Base-by-base conservation (phyloP, 2,113 vertebrate species). In the Calidris pygmaea region DNA sequence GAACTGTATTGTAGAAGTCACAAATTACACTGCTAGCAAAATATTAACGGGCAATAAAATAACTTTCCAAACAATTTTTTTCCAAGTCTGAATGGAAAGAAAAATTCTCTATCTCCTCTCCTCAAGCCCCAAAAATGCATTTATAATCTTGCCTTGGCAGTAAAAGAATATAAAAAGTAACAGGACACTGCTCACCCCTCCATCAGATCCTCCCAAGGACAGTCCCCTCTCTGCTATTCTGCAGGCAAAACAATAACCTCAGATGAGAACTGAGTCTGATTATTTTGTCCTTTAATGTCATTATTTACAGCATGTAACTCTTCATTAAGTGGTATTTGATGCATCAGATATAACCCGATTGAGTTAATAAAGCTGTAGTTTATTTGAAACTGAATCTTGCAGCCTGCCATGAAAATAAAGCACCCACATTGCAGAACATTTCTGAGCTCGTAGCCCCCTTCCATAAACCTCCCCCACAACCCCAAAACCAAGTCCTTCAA, bases 161-260 rank as follows among this genome's bases (percentile, higher is more conserved):
- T 39, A 85, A 87, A 80, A 92, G 89, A 92, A 87, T 2, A 55
- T 86, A 85, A 97, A 88, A 94, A 94, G 78, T 86, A 92, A 92
- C 34, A 60, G 72, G 76, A 92, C 47, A 47, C 88, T 89, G 97
- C 99, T 99, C 96, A 99, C 99, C 95, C 99, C 99, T 98, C 99
- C 99, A 20, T 99, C 98, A n/a, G 99, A 99, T 93, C 99, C 99
- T 88, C 99, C 99, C 91, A 99, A 97, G 34, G 98, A 98, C 37
- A 99, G 96, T 39, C 99, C 99, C 81, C 98, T 98, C 98, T 99
- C 98, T 23, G 99, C 99, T 97, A 99, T 95, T 96, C 99, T 99
- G 98, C 34, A 87, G 93, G 94, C 73, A 93, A 96, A 96, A 96
- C 88, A 97, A 89, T 20, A 97, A 95, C 39, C 87, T 89, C 43